phyloP scores from a whole-genome alignment of 2,888 invertebrate genomes.

The Caenorhabditis uteleia region DNA sequence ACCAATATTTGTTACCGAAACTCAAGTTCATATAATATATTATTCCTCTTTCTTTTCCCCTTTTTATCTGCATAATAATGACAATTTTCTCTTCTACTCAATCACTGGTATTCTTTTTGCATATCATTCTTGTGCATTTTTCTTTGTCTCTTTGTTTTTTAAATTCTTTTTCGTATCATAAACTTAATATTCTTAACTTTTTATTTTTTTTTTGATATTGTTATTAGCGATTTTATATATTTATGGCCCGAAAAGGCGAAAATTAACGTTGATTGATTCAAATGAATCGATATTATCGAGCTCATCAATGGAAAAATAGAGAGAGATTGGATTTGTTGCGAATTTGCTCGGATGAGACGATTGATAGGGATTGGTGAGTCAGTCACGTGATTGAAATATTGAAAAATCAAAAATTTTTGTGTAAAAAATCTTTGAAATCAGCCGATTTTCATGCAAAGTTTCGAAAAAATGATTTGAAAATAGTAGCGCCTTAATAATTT shows the following conservation, averaged over 20 bases:
- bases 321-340: conserved; percentile 25
- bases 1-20: conserved; percentile 4
- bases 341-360: conserved; percentile 8
- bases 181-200: conserved; percentile 2
- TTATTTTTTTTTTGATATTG: background rate
- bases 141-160: background rate
- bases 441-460: background rate
- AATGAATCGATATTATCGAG: conserved; percentile 26
- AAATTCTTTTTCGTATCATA: background rate
- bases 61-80: too few relatives aligned
- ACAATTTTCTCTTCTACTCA: too few relatives aligned
- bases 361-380: conserved; percentile 10
- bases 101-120: background rate
- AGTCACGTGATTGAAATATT: background rate
- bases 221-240: background rate
- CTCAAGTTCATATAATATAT: background rate
- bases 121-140: conserved; percentile 7
- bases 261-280: too few relatives aligned
- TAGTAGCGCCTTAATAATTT: too few relatives aligned
- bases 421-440: background rate
- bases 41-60: background rate
- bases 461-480: too few relatives aligned
- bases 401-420: background rate
- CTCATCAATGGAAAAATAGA: conserved; percentile 16
- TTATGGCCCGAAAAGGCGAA: background rate